A percentile compares a stretch with the other conserved stretches of the same genome.
Evolutionary conservation across 2,797 vertebrate species (phyloP).

Genomic region (Lepilemur ruficaudatus): DNA sequence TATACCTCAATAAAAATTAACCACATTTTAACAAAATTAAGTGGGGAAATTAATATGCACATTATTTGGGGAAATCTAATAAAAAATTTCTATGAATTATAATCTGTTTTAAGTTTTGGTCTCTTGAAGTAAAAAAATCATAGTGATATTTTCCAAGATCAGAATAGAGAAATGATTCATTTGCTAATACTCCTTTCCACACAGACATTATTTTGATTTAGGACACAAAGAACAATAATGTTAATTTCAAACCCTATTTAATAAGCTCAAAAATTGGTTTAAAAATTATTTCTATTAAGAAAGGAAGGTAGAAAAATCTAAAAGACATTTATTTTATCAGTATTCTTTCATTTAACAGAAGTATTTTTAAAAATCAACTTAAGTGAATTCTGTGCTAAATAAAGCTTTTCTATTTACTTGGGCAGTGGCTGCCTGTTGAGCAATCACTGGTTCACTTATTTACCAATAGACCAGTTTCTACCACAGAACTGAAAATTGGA

Average conservation of each 20-base stretch:
- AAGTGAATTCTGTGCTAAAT: slow-evolving; percentile 1
- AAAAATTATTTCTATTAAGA: slow-evolving; percentile 7
- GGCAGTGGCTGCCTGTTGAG: not conserved
- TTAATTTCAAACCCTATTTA: slow-evolving; percentile 29
- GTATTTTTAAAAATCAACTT: slow-evolving; percentile 9
- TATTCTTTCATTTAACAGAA: slow-evolving; percentile 29
- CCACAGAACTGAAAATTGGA: not conserved
- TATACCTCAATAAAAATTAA: not conserved
- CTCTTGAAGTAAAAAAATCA: not conserved
- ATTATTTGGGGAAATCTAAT: not conserved
- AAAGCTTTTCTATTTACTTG: not conserved
- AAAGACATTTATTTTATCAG: not conserved
- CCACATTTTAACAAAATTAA: not conserved
- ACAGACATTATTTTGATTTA: not conserved
- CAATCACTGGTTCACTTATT: not conserved
- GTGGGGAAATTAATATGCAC: not conserved
- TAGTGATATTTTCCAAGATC: not conserved
- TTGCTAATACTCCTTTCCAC: slow-evolving; percentile 1
- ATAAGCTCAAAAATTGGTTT: slow-evolving; percentile 20
- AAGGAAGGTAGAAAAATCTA: not conserved
- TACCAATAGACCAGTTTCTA: not conserved
- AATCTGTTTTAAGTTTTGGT: not conserved
- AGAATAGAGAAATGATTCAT: not conserved
- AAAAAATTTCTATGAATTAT: slow-evolving; percentile 13
- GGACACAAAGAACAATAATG: not conserved